A percentile compares a stretch with the other conserved stretches of the same genome.
These are phyloP conservation scores for Entomyzon cyanotis DNA, from an alignment of 2,113 vertebrate genomes.

Conservation along the genomic window DNA sequence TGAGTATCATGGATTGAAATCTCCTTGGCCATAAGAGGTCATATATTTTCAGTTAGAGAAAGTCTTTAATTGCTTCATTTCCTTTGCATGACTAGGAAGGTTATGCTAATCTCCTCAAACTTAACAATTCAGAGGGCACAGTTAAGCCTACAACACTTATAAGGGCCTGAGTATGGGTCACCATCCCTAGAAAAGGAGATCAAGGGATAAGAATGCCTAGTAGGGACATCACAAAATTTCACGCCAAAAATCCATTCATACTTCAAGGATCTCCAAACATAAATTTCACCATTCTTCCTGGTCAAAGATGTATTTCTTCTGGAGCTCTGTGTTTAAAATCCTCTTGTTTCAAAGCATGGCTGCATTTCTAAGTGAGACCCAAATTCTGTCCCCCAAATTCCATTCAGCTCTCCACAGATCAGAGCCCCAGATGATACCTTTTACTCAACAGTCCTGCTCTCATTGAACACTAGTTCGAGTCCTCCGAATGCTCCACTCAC, in stretches of 20 bases:
- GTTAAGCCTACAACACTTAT: not conserved
- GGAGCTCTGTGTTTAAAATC: not conserved
- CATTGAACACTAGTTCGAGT: not conserved
- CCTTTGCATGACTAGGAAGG: not conserved
- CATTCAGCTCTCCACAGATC: not conserved
- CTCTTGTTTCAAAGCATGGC: not conserved
- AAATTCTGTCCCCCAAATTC: not conserved
- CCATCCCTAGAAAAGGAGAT: not conserved
- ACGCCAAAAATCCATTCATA: not conserved
- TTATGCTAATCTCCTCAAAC: not conserved
- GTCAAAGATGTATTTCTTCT: not conserved
- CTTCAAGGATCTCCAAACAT: not conserved
- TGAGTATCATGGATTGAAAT: not conserved
- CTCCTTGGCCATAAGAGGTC: not conserved
- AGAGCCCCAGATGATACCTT: not conserved
- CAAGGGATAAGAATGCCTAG: not conserved
- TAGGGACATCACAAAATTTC: not conserved
- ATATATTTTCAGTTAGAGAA: not conserved
- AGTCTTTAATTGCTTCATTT: not conserved
- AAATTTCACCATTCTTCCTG: not conserved
- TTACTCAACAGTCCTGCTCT: not conserved
- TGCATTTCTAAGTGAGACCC: not conserved
- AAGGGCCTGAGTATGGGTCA: not conserved
- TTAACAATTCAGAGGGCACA: not conserved
- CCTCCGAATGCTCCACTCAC: not conserved